Base-by-base conservation (phyloP, 2,888 invertebrate species). In the Euplexia lucipara region DNA sequence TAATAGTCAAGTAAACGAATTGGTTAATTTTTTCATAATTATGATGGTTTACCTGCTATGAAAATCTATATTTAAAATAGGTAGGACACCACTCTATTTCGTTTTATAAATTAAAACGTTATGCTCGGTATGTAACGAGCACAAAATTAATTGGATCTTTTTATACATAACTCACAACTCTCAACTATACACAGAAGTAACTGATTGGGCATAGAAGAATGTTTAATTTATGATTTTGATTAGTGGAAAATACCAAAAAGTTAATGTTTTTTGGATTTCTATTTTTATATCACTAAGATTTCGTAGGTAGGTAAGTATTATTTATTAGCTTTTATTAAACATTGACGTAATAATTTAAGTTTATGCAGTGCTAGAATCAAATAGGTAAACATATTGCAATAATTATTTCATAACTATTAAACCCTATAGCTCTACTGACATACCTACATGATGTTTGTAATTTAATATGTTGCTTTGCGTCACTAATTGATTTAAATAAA, bases 231-330 rank as follows among this genome's bases (percentile, higher is more conserved):
- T 53, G 34, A 49, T 35, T 45, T 67, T 20, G 26, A 30, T 52
- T 48, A 32, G 14, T 35, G 47, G 10, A 41, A 30, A 61, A 61
- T 68, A 41, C 45, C 39, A 60, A 67, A 66, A 44, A 16, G 9
- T n/a, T 20, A n/a, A 32, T 20, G 9, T 42, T 48, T 65, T 67
- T 47, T 68, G n/a, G 20, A 47, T 32, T 37, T 68, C 20, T 52
- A 59, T 68, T 52, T 60, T 68, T 42, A 41, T 48, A 68, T 48
- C 9, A 52, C 4, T 67, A 45, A 37, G n/a, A 59, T 49, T 42
- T 58, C 59, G n/a, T 20, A 34, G 26, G 26, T 26, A 26, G 3
- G 20, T 56, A 45, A 20, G 30, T 32, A 32, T 56, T 56, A 65
- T 56, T 65, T 63, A 53, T 53, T 56, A 39, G 18, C 32, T 45